A percentile compares a stretch with the other conserved stretches of the same genome.
Evolutionary conservation across 2,113 vertebrate genomes (phyloP).

Genomic region (Saimiri boliviensis): DNA sequence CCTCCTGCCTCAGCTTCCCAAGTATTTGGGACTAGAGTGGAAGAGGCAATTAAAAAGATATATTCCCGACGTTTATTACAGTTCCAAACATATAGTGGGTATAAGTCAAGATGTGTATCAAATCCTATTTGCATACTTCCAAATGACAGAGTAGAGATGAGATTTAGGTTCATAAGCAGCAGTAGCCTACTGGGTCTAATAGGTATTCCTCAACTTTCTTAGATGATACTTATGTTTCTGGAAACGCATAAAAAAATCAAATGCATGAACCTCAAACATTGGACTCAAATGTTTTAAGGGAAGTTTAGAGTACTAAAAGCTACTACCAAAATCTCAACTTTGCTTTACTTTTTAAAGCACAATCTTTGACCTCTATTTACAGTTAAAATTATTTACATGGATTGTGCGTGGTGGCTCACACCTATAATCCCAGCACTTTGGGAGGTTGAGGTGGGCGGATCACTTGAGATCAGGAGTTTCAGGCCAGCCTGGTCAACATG

Average conservation of each 20-base stretch:
- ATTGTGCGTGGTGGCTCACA: too few species aligned
- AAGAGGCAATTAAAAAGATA: not conserved
- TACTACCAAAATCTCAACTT: not conserved
- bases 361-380: not conserved
- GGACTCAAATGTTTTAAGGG: not conserved
- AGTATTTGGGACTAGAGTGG: not conserved
- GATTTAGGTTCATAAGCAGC: not conserved
- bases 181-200: not conserved
- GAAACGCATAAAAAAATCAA: not conserved
- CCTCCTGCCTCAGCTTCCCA: not conserved
- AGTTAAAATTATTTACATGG: not conserved
- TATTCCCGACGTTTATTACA: not conserved
- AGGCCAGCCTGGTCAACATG: too few species aligned
- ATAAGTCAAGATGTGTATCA: not conserved
- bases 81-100: not conserved
- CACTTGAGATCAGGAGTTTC: too few species aligned
- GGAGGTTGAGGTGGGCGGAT: too few species aligned
- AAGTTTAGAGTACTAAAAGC: not conserved
- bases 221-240: not conserved
- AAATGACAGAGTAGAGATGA: not conserved
- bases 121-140: conserved; percentile 19
- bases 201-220: not conserved
- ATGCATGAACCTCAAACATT: not conserved
- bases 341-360: not conserved
- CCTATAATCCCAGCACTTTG: too few species aligned